Percentiles rank a stretch among this genome's conserved stretches.
Evolutionary conservation across 2,888 invertebrate genomes (phyloP).

Genomic region (Thera britannica): DNA sequence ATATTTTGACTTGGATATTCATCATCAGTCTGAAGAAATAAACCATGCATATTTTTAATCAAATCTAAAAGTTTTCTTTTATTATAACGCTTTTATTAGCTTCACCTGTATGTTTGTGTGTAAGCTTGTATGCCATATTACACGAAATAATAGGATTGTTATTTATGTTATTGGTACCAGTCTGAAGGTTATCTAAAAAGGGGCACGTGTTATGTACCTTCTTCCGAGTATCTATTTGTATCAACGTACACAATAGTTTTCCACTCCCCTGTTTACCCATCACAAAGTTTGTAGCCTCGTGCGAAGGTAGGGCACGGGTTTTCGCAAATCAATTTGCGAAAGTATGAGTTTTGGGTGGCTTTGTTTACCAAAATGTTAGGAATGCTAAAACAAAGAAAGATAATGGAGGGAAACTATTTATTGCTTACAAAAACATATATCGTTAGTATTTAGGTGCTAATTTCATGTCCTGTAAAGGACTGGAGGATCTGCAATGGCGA

Average conservation of each 20-base stretch:
- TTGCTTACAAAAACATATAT: background rate
- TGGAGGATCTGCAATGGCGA: too few relatives aligned
- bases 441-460: background rate
- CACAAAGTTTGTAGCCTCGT: slow-evolving; percentile 10
- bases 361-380: slow-evolving; percentile 10
- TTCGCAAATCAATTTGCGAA: slow-evolving; percentile 24
- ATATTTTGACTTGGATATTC: too few relatives aligned
- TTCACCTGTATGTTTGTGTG: too few relatives aligned
- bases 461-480: background rate
- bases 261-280: slow-evolving; percentile 16
- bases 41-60: too few relatives aligned
- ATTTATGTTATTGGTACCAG: too few relatives aligned
- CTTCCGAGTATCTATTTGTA: background rate
- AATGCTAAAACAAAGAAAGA: slow-evolving; percentile 19
- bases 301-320: slow-evolving; percentile 13
- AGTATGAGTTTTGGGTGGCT: slow-evolving; percentile 16
- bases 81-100: too few relatives aligned
- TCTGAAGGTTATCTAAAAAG: too few relatives aligned
- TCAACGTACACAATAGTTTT: background rate
- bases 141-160: too few relatives aligned
- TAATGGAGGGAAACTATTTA: slow-evolving; percentile 3
- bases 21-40: too few relatives aligned
- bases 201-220: background rate
- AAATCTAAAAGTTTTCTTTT: too few relatives aligned
- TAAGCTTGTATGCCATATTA: too few relatives aligned